Evolutionary conservation across 92 coral and sea anemone genomes (phyloP).

Genomic region (Parazoanthus darwini): DNA sequence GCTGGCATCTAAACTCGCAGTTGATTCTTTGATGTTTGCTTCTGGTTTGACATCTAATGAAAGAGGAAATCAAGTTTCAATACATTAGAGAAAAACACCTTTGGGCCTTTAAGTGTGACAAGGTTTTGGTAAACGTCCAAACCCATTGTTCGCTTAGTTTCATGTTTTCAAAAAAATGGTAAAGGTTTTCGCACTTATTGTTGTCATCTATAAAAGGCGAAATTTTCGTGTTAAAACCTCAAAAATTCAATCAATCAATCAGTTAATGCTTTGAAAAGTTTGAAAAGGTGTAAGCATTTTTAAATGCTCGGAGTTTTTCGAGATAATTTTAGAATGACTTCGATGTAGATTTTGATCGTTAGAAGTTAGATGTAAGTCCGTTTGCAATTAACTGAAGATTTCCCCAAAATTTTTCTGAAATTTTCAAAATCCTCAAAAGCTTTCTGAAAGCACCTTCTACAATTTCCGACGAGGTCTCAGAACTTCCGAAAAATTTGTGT

Average conservation of each 20-base stretch:
- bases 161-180: no score
- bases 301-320: no score
- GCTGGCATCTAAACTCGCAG: background rate
- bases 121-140: no score
- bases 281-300: background rate
- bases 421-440: no score
- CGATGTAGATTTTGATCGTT: no score
- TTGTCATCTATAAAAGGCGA: background rate
- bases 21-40: background rate
- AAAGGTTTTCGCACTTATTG: background rate
- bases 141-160: background rate
- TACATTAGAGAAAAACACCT: background rate
- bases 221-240: background rate
- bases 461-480: background rate
- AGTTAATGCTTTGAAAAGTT: background rate
- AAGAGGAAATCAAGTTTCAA: no score
- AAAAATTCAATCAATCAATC: background rate
- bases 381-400: background rate
- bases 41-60: conserved; percentile 1
- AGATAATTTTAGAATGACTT: no score
- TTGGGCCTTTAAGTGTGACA: no score
- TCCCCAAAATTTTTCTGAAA: no score
- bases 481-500: no score
- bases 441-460: no score
- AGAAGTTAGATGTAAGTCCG: no score